Evolutionary conservation across 2,797 vertebrate species (phyloP).

Genomic region (Allobates femoralis): DNA sequence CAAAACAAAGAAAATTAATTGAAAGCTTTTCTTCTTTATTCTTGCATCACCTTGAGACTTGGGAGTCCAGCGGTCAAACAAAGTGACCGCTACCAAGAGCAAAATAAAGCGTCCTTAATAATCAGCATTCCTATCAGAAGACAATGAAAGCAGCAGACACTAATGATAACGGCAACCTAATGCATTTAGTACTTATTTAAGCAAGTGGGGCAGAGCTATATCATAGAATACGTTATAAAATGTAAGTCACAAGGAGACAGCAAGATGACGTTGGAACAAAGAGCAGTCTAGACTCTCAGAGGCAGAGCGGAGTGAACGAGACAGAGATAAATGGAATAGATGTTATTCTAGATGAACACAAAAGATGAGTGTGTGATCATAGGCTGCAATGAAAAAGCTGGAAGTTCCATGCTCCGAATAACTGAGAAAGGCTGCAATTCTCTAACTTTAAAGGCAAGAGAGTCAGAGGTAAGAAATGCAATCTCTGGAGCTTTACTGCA

Average conservation of each 20-base stretch:
- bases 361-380: conserved; percentile 25
- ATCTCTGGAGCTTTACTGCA: background rate
- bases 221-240: conserved; percentile 25
- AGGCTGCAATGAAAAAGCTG: conserved; percentile 21
- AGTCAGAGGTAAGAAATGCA: background rate
- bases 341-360: conserved; percentile 8
- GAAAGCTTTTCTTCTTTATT: background rate
- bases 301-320: conserved; percentile 27
- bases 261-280: conserved; percentile 36
- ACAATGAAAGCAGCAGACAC: conserved; percentile 3
- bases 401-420: conserved; percentile 4
- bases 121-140: background rate
- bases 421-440: background rate
- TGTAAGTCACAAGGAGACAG: background rate
- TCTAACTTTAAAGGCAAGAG: background rate
- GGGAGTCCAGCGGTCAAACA: background rate
- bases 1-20: too few species aligned
- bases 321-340: conserved; percentile 50
- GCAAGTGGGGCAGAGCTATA: background rate
- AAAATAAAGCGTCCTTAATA: background rate
- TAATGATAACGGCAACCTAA: conserved; percentile 7
- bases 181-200: conserved; percentile 21
- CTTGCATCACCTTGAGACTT: background rate
- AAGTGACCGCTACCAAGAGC: background rate
- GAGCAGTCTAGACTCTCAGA: conserved; percentile 35